Evolutionary conservation across 2,113 vertebrate genomes (phyloP), one percentile per base, ranked within the genome.

Genomic region (Tenebrosternarchus preto): DNA sequence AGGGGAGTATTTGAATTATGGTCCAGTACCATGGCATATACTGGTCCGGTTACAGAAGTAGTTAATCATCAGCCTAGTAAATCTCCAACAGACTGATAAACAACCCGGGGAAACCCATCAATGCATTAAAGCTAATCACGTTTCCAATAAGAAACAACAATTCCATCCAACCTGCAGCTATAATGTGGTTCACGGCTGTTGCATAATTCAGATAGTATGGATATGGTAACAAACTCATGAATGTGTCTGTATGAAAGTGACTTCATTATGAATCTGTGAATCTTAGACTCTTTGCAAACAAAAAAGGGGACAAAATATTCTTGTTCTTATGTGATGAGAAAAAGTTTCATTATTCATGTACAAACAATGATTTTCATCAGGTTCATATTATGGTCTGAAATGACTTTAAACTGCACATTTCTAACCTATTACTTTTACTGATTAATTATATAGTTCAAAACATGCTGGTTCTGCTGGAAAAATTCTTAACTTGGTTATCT

Each of bases 301-400:
- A 5, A 43, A n/a, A 9, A 50, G 5, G 7, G 12, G 15, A 15
- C 57, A 82, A 64, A 29, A 56, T 39, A 55, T 15, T n/a, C 43
- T 72, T 53, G 43, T 50, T 89, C 88, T 86, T 81, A 64, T 88
- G 81, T 87, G 50, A 82, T 80, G 73, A 73, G 43, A 77, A 73
- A 78, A 75, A 89, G 76, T 63, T 80, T 56, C 68, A 82, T 88
- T 77, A 76, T 83, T 85, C 78, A 80, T 80, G 57, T 83, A 64
- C 80, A 60, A 73, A 80, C 84, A 33, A 78, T 80, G 78, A 66
- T 83, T 83, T 85, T 78, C 56, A 66, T 88, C 69, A 87, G 69
- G 72, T 76, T 71, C 53, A 50, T 27, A 43, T 43, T 82, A 70
- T 77, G 73, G 73, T 77, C 85, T 84, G 78, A 72, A 84, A 84